Evolutionary conservation across 2,113 vertebrate species (phyloP).

Genomic region (Tringa solitaria): DNA sequence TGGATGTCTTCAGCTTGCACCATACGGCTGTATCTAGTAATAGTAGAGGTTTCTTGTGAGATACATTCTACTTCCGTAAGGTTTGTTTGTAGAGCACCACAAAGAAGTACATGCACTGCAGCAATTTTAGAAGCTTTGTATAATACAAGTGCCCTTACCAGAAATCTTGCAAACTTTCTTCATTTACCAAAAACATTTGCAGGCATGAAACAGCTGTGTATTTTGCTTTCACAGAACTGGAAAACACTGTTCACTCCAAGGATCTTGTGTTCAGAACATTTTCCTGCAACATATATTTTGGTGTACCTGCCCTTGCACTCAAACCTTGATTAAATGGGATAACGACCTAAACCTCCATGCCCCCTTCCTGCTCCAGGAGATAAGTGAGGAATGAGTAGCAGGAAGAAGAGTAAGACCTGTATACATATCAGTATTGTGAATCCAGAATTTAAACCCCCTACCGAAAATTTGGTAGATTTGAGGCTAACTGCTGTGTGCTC

Average conservation of each 20-base stretch:
- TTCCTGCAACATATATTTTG: not conserved
- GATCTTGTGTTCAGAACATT: not conserved
- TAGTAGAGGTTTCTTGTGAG: not conserved
- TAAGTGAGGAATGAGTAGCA: not conserved
- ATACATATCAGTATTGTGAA: not conserved
- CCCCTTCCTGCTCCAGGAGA: not conserved
- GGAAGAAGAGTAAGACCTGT: not conserved
- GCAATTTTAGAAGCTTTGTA: not conserved
- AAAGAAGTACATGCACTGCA: not conserved
- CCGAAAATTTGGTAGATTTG: not conserved
- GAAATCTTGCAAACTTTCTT: not conserved
- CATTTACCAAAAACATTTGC: not conserved
- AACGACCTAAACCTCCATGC: not conserved
- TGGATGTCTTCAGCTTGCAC: not conserved
- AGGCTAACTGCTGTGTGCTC: not conserved
- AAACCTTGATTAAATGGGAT: not conserved
- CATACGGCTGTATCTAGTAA: not conserved
- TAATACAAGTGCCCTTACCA: not conserved
- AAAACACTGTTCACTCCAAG: not conserved
- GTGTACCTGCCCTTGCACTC: not conserved
- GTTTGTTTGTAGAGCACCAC: not conserved
- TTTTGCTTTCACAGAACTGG: not conserved
- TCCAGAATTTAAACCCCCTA: rapidly evolving
- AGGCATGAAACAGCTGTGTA: not conserved
- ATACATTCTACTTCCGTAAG: not conserved